A percentile compares a stretch with the other conserved stretches of the same genome.
Conservation (phyloP, 2,888 invertebrate genomes). For the Sarcophaga rosellei region DNA sequence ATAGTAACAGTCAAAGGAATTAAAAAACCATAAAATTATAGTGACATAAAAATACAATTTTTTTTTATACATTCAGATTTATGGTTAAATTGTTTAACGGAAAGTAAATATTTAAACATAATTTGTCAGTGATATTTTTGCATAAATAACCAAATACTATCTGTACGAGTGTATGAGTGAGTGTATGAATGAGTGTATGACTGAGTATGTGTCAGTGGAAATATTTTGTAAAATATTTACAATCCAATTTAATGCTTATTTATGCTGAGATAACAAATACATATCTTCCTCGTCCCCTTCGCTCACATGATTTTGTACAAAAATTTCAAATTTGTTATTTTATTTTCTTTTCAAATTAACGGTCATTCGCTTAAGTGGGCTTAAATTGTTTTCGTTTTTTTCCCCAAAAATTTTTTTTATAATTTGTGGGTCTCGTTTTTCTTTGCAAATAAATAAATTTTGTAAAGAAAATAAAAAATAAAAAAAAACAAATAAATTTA, state of each 20-base stretch:
- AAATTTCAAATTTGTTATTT: background rate
- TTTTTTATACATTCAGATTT: too few species aligned
- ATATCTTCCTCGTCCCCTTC: too few species aligned
- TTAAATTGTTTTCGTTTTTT: background rate
- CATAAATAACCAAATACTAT: background rate
- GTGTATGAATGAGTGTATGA: too few species aligned
- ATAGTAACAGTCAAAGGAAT: too few species aligned
- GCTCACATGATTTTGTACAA: background rate
- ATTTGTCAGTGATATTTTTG: background rate
- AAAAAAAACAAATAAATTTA: background rate
- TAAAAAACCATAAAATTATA: too few species aligned
- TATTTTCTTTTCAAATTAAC: conserved; percentile 19
- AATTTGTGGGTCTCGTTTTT: background rate
- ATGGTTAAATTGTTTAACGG: too few species aligned
- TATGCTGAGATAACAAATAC: background rate
- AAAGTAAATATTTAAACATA: background rate
- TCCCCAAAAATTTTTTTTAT: background rate
- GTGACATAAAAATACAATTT: too few species aligned
- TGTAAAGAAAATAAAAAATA: conserved; percentile 9
- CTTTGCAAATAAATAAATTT: conserved; percentile 15
- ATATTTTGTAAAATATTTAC: background rate
- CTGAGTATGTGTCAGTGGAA: background rate
- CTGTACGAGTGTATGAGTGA: background rate
- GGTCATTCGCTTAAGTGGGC: conserved; percentile 4
- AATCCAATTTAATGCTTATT: background rate